phyloP scores from a whole-genome alignment of 2,797 vertebrate genomes.

The Phataginus tricuspis region DNA sequence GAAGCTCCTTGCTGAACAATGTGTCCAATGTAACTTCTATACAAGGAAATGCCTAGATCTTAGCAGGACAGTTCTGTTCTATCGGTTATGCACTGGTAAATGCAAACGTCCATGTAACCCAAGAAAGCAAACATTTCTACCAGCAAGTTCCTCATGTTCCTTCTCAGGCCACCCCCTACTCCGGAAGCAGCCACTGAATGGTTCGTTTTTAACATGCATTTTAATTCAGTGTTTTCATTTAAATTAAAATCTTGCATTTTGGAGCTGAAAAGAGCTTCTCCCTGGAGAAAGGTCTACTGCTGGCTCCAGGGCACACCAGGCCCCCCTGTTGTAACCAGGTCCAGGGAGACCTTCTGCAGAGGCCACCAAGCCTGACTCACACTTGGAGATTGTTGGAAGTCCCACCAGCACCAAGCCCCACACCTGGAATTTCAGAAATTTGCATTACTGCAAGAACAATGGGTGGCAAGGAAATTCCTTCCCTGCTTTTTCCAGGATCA shows the following conservation, averaged over 20 bases:
- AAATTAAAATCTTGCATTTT: slow-evolving; percentile 12
- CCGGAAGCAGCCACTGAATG: not conserved
- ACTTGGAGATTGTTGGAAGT: not conserved
- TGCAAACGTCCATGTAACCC: not conserved
- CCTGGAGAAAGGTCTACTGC: fast-evolving
- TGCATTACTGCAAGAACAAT: not conserved
- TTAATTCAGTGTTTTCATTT: not conserved
- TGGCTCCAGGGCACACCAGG: not conserved
- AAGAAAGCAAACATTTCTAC: not conserved
- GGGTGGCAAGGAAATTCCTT: not conserved
- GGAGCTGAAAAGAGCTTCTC: not conserved
- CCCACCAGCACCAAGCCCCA: not conserved
- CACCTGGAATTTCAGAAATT: not conserved
- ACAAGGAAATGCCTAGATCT: not conserved
- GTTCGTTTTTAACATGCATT: not conserved
- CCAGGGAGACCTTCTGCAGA: not conserved
- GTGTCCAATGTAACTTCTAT: not conserved
- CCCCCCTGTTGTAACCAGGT: not conserved
- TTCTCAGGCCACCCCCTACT: not conserved
- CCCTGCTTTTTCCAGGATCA: not conserved
- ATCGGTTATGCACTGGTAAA: not conserved
- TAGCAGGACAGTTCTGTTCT: not conserved
- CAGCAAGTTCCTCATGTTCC: not conserved
- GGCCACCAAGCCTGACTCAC: not conserved
- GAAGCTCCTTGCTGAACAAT: not conserved